Percentiles rank a stretch among this genome's conserved stretches.
Evolutionary conservation across 2,113 vertebrate species (phyloP).

Genomic region (Pithys albifrons): DNA sequence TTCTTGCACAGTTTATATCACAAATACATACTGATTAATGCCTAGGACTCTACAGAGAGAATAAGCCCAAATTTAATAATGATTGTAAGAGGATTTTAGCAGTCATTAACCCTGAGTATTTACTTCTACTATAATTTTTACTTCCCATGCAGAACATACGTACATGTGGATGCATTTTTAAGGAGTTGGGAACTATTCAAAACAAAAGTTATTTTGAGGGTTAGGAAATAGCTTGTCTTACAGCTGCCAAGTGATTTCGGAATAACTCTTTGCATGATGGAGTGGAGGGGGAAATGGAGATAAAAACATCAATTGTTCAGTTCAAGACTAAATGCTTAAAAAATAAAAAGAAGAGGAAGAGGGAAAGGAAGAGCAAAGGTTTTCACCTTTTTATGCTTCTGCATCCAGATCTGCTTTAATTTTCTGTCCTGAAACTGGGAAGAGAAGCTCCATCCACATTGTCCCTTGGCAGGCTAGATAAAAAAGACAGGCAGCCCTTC

Average conservation of each 20-base stretch:
- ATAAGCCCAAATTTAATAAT: neutral
- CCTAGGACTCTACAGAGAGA: neutral
- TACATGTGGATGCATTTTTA: slow-evolving; percentile 71
- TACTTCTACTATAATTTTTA: slow-evolving; percentile 23
- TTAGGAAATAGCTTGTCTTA: slow-evolving; percentile 80
- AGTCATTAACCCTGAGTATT: neutral
- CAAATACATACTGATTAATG: neutral
- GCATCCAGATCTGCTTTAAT: slow-evolving; percentile 13
- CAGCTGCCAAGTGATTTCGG: slow-evolving; percentile 75
- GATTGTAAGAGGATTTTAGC: slow-evolving; percentile 7
- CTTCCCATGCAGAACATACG: slow-evolving; percentile 61
- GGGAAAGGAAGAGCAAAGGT: neutral
- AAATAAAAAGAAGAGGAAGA: neutral
- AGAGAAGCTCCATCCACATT: neutral
- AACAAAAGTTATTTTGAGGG: slow-evolving; percentile 78
- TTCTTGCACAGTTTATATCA: neutral
- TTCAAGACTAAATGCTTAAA: slow-evolving; percentile 47
- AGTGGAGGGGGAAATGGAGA: slow-evolving; percentile 55
- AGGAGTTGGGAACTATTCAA: slow-evolving; percentile 76
- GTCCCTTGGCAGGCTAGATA: neutral
- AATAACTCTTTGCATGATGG: slow-evolving; percentile 72
- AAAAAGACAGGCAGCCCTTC: neutral
- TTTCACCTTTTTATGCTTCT: slow-evolving; percentile 38
- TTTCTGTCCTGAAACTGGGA: neutral
- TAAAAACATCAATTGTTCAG: slow-evolving; percentile 51